Conservation (phyloP, 2,113 vertebrate species). For the Solea senegalensis region DNA sequence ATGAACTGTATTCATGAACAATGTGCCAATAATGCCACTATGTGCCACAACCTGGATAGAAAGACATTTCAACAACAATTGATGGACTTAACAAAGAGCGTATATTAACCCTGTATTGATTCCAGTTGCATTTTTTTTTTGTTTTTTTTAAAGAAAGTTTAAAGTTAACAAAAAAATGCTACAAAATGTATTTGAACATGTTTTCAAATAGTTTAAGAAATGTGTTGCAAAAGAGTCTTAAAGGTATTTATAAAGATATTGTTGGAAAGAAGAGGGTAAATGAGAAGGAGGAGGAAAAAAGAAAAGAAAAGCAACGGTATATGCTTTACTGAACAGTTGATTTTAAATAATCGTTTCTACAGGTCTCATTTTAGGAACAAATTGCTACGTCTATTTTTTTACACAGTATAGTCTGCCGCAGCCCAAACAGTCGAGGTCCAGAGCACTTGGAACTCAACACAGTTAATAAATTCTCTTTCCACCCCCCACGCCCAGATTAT, state of each 20-base stretch:
- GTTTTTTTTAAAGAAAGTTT: slow-evolving; percentile 73
- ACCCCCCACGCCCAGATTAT: slow-evolving; percentile 29
- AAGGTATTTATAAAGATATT: slow-evolving; percentile 78
- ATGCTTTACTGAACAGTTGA: slow-evolving; percentile 71
- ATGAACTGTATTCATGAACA: slow-evolving; percentile 89
- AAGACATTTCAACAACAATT: slow-evolving; percentile 73
- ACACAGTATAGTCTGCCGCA: slow-evolving; percentile 65
- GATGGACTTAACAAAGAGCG: slow-evolving; percentile 74
- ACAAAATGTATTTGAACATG: slow-evolving; percentile 80
- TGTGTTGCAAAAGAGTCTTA: slow-evolving; percentile 75
- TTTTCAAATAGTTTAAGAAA: slow-evolving; percentile 81
- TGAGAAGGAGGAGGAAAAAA: slow-evolving; percentile 11
- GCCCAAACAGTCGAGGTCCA: slow-evolving; percentile 54
- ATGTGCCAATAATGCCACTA: slow-evolving; percentile 99
- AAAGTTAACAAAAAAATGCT: slow-evolving; percentile 61
- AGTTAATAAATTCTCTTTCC: slow-evolving; percentile 58
- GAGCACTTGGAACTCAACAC: slow-evolving; percentile 48
- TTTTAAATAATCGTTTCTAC: slow-evolving; percentile 71
- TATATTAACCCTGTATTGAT: slow-evolving; percentile 77
- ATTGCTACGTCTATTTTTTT: slow-evolving; percentile 84
- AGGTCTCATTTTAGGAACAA: slow-evolving; percentile 77
- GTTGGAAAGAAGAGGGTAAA: slow-evolving; percentile 35
- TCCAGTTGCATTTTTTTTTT: slow-evolving; percentile 56
- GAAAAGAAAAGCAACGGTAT: slow-evolving; percentile 35
- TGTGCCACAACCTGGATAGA: slow-evolving; percentile 93